Base-by-base conservation (phyloP, 2,797 vertebrate species). In the Pyrocephalus nanus region DNA sequence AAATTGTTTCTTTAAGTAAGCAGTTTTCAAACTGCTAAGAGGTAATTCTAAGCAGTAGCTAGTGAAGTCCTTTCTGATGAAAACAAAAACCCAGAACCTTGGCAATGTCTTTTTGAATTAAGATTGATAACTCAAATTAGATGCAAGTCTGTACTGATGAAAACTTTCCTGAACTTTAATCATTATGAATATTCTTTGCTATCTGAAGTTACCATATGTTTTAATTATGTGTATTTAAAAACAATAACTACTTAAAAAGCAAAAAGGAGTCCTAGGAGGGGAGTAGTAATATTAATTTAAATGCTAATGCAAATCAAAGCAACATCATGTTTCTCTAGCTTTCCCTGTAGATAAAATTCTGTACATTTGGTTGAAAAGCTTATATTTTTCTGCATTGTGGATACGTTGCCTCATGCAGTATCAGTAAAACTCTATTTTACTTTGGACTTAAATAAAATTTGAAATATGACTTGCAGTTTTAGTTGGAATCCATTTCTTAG, bases 81-180 rank as follows among this genome's bases (percentile, higher is more conserved):
- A 71, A 90, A 91, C 22, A 50, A 87, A 61, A 54, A 26, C 8
- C 84, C 83, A 66, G 95, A 96, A 93, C 95, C 95, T 97, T 96
- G 95, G 96, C 96, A 97, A 95, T 96, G 96, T 93, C 94, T 96
- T 96, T 97, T 97, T 92, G 80, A 87, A 78, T 87, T 88, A 91
- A 90, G 94, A 76, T 83, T 15, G 36, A 73, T 92, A 94, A 83
- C 69, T 93, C 1, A 8, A 93, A 96, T 55, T 93, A 96, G 72
- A 86, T 90, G 64, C 42, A 25, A 67, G 54, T 74, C 88, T 97
- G 96, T 92, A 83, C 69, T 90, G 96, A 95, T 93, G 61, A 88
- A 95, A 92, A 70, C 25, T 93, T 89, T 93, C 64, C 90, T 89
- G 92, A 94, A 53, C 88, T 82, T 92, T 96, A 94, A 75, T 73